Evolutionary conservation across 2,797 vertebrate genomes (phyloP).

Genomic region (Clarias pachynema): DNA sequence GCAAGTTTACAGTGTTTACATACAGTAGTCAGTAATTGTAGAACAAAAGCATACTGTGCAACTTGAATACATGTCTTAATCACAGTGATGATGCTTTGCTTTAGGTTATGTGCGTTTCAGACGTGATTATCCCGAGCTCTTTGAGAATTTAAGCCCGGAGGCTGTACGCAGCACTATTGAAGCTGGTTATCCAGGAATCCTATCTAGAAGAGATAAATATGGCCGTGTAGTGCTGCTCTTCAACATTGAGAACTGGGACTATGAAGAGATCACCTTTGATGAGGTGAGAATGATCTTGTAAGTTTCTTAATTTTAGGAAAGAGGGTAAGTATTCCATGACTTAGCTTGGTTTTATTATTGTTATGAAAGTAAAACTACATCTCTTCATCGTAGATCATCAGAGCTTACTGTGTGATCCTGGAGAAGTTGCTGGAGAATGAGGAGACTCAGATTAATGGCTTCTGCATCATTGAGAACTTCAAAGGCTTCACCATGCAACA

Average conservation of each 20-base stretch:
- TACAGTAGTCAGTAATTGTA: not conserved
- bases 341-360: not conserved
- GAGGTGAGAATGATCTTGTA: slow-evolving; percentile 76
- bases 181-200: slow-evolving; percentile 94
- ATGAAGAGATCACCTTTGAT: slow-evolving; percentile 96
- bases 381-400: slow-evolving; percentile 82
- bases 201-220: slow-evolving; percentile 88
- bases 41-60: not conserved
- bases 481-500: slow-evolving; percentile 98
- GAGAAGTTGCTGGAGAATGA: slow-evolving; percentile 96
- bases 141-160: slow-evolving; percentile 88
- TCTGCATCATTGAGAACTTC: slow-evolving; percentile 98
- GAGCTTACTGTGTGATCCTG: slow-evolving; percentile 96
- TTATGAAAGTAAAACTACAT: slow-evolving; percentile 1
- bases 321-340: not conserved
- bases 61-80: not conserved
- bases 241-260: slow-evolving; percentile 98
- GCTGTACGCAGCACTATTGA: slow-evolving; percentile 94
- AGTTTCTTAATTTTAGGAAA: not conserved
- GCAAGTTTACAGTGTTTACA: not conserved
- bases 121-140: slow-evolving; percentile 94
- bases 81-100: not conserved
- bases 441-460: slow-evolving; percentile 97
- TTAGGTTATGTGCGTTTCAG: slow-evolving; percentile 94
- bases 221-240: slow-evolving; percentile 96